Base-by-base conservation (phyloP, 2,888 invertebrate species). In the Cephalotes varians region DNA sequence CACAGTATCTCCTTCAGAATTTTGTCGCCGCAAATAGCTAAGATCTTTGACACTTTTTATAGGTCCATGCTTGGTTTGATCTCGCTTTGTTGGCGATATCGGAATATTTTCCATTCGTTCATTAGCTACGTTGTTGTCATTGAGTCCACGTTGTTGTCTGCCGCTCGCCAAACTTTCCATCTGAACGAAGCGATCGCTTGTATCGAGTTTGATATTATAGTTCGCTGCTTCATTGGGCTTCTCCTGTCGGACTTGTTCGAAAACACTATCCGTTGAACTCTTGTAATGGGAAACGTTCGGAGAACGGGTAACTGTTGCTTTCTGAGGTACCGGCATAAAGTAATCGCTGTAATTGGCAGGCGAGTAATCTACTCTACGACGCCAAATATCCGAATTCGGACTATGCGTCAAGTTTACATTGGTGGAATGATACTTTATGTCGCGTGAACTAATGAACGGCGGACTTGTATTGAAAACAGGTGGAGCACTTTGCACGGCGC, bases 401-500 rank as follows among this genome's bases (percentile, higher is more conserved):
- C 92, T 94, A 4, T 93, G 92, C 10, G 91, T 85, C 18, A 92
- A 58, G 28, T 88, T 92, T 3, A 91, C 60, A 40, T 91, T 91
- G 0, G 88, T 72, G 18, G 92, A 91, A 25, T 92, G 90, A 81
- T 92, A 92, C 64, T 92, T 93, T 5, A 90, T 84, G 9, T 94
- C 94, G 2, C 93, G 90, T 5, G 93, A 90, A 82, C 85, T 91
- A 3, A 92, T 86, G 56, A 93, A 94, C 1, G 92, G 88, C 3
- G 93, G 90, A 1, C 90, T 81, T 2, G 92, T 89, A 28, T 92
- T 93, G 72, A 94, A 94, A 25, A 93, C 89, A 25, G 94, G 94
- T 0, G 94, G 94, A 1, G 94, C 94, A 79, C 94, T 94, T 56
- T 94, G 94, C 5, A 94, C 91, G 0, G 93, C 89, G 67, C 89